These are phyloP conservation scores for Adelphocoris suturalis DNA, from an alignment of 2,888 invertebrate species.

Conservation along the genomic window DNA sequence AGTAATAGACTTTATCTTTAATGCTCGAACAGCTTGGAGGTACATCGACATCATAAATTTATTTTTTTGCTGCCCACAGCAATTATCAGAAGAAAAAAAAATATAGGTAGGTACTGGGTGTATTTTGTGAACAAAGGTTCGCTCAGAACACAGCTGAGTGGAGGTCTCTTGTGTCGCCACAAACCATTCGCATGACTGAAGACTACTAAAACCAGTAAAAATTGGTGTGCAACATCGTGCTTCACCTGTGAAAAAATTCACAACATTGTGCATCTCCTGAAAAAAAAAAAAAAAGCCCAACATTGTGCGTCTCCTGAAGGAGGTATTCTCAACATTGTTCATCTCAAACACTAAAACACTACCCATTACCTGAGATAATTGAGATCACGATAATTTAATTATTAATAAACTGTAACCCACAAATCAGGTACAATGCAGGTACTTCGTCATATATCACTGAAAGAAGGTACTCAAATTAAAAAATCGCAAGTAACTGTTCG, in stretches of 20 bases:
- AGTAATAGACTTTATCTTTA: conserved; percentile 74
- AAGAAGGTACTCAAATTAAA: too few species aligned
- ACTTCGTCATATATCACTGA: too few species aligned
- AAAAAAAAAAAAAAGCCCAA: background rate
- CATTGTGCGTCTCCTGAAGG: conserved; percentile 20
- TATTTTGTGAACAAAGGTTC: too few species aligned
- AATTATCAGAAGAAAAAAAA: conserved; percentile 63
- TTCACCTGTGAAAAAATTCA: background rate
- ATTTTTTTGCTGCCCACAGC: conserved; percentile 68
- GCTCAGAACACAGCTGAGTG: too few species aligned
- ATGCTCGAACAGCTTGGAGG: background rate
- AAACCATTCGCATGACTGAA: too few species aligned
- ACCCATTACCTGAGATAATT: too few species aligned
- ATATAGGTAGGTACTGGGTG: too few species aligned
- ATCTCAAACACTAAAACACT: conserved; percentile 5
- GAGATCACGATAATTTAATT: too few species aligned
- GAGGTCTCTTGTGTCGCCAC: too few species aligned
- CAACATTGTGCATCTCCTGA: conserved; percentile 13
- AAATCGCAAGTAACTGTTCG: too few species aligned
- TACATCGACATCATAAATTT: conserved; percentile 40
- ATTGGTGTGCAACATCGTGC: background rate
- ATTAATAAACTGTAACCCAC: too few species aligned
- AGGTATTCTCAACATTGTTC: background rate
- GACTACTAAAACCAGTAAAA: conserved; percentile 20
- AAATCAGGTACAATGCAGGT: too few species aligned